A percentile compares a stretch with the other conserved stretches of the same genome.
These are phyloP conservation scores for Epinotia nisella DNA, from an alignment of 2,888 invertebrate species.

Conservation along the genomic window DNA sequence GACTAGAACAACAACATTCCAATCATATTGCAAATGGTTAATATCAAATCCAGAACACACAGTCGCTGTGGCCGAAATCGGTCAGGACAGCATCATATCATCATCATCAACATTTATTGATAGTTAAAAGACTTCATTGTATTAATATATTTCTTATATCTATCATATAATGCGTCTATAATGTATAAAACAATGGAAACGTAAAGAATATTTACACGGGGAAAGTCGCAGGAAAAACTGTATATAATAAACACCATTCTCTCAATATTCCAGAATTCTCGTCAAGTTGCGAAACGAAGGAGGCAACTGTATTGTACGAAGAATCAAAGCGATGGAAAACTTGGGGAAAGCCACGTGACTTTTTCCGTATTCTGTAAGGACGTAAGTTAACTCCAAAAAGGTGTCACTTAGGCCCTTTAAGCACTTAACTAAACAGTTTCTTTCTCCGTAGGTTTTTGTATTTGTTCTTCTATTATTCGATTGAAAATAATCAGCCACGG, in stretches of 20 bases:
- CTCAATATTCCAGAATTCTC: not conserved
- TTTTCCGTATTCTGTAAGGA: not conserved
- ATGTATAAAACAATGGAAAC: too few relatives aligned
- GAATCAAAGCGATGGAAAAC: slow-evolving; percentile 5
- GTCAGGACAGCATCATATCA: too few relatives aligned
- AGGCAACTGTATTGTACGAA: not conserved
- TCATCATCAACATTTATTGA: too few relatives aligned
- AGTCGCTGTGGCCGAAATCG: too few relatives aligned
- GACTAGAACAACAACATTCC: too few relatives aligned
- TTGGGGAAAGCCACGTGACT: slow-evolving; percentile 13
- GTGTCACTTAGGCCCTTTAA: not conserved
- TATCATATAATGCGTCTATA: too few relatives aligned
- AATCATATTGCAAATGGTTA: too few relatives aligned
- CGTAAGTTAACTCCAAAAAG: not conserved
- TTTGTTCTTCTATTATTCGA: slow-evolving; percentile 10
- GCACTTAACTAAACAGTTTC: not conserved
- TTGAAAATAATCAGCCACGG: slow-evolving; percentile 3
- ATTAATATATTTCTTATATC: too few relatives aligned
- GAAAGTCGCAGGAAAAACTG: slow-evolving; percentile 10
- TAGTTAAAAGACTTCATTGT: too few relatives aligned
- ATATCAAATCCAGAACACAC: too few relatives aligned
- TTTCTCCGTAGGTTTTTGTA: not conserved
- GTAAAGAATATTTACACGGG: not conserved
- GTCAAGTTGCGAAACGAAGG: not conserved
- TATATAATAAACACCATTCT: not conserved